Conservation (phyloP, 2,888 invertebrate species). For the Stictocephala bisonia region DNA sequence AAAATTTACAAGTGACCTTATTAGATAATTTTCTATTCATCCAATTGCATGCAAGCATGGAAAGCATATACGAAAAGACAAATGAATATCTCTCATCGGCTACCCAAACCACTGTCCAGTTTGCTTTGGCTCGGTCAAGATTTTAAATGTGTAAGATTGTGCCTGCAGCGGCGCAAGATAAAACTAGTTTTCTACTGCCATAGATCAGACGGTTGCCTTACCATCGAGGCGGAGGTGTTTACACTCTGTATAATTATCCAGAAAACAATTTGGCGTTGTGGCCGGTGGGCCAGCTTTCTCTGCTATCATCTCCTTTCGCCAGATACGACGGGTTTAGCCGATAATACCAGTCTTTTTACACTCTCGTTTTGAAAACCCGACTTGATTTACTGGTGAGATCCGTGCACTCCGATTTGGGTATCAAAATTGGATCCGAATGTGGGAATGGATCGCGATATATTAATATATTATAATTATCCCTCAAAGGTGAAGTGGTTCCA, state of each 20-base stretch:
- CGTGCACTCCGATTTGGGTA: conserved; percentile 30
- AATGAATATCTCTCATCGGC: too few relatives aligned
- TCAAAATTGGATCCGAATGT: conserved; percentile 35
- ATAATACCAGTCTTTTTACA: conserved; percentile 40
- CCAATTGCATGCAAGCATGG: too few relatives aligned
- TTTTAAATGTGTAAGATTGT: too few relatives aligned
- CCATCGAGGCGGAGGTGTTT: conserved; percentile 29
- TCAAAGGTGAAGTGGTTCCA: not conserved
- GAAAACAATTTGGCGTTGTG: conserved; percentile 15
- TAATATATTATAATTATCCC: conserved; percentile 29
- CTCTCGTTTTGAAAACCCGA: conserved; percentile 38
- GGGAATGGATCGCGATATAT: conserved; percentile 6
- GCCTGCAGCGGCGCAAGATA: too few relatives aligned
- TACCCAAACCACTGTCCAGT: too few relatives aligned
- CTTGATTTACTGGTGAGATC: conserved; percentile 38
- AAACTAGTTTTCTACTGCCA: conserved; percentile 28
- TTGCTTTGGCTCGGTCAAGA: too few relatives aligned
- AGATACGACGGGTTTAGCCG: conserved; percentile 40
- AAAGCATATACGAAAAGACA: too few relatives aligned
- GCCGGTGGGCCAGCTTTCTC: conserved; percentile 4
- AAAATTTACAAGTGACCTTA: too few relatives aligned
- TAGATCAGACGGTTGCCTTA: conserved; percentile 9
- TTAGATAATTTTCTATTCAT: too few relatives aligned
- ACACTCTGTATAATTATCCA: conserved; percentile 37
- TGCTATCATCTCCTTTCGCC: conserved; percentile 34